phyloP scores from a whole-genome alignment of 2,797 vertebrate genomes.

The Pipistrellus nathusii region DNA sequence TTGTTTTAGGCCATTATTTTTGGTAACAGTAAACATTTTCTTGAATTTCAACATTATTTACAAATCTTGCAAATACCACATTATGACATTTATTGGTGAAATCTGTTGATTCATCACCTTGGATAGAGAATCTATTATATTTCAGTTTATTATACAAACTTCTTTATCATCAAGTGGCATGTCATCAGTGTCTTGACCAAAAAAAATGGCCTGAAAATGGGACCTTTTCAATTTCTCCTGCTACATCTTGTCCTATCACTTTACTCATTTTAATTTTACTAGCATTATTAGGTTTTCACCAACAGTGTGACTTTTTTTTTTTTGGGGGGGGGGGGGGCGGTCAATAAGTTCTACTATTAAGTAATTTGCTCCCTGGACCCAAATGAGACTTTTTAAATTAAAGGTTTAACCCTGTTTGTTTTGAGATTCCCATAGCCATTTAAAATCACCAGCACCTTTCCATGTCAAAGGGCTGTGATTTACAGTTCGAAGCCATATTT shows the following conservation, averaged over 20 bases:
- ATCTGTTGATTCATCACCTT: neutral
- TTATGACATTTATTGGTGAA: neutral
- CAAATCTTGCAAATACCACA: neutral
- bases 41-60: neutral
- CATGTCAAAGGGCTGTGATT: neutral
- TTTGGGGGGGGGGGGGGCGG: too few relatives aligned
- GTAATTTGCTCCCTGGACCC: neutral
- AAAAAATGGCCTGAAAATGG: neutral
- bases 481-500: neutral
- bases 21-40: neutral
- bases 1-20: neutral
- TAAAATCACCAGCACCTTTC: neutral
- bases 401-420: neutral
- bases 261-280: neutral
- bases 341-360: neutral
- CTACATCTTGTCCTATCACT: neutral
- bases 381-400: neutral
- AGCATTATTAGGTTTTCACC: neutral
- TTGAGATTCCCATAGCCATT: neutral
- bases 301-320: neutral
- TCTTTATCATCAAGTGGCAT: neutral
- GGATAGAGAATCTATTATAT: constrained; percentile 26
- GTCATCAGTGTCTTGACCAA: neutral
- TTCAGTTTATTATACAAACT: neutral
- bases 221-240: neutral